Conservation (phyloP, 2,113 vertebrate species). For the Mus musculus region DNA sequence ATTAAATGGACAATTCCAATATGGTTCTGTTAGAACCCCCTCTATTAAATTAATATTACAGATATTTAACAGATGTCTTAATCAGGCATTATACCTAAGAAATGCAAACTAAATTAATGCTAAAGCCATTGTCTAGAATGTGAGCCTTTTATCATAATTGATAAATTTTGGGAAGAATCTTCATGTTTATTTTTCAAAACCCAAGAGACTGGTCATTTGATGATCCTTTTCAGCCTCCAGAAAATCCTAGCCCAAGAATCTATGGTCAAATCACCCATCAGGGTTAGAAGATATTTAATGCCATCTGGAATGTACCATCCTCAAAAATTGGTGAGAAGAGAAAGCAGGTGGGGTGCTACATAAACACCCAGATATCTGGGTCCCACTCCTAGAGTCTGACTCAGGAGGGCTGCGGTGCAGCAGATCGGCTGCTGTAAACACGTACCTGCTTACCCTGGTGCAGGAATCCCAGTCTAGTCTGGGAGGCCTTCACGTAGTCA, state of each 20-base stretch:
- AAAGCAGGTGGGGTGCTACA: not conserved
- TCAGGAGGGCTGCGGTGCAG: not conserved
- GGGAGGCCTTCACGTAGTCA: not conserved
- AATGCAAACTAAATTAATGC: conserved; percentile 82
- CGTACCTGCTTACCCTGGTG: fast-evolving
- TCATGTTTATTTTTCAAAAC: conserved; percentile 68
- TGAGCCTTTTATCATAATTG: conserved; percentile 74
- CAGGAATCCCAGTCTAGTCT: not conserved
- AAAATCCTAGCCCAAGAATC: not conserved
- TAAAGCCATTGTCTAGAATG: conserved; percentile 79
- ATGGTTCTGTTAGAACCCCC: conserved; percentile 83
- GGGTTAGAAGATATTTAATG: not conserved
- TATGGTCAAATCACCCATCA: not conserved
- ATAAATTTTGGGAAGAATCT: conserved; percentile 54
- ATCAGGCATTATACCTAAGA: conserved; percentile 84
- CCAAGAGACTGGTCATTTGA: not conserved
- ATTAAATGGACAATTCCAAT: conserved; percentile 87
- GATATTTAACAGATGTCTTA: conserved; percentile 88
- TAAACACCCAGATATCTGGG: fast-evolving
- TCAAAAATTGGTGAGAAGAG: not conserved
- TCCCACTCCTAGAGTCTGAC: not conserved
- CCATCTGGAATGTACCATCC: not conserved
- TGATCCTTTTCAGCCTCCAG: conserved; percentile 6
- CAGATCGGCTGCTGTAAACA: not conserved
- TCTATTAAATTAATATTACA: conserved; percentile 87